Percentiles rank a stretch among this genome's conserved stretches.
Conservation (phyloP, 2,113 vertebrate genomes). For the Deroptyus accipitrinus region DNA sequence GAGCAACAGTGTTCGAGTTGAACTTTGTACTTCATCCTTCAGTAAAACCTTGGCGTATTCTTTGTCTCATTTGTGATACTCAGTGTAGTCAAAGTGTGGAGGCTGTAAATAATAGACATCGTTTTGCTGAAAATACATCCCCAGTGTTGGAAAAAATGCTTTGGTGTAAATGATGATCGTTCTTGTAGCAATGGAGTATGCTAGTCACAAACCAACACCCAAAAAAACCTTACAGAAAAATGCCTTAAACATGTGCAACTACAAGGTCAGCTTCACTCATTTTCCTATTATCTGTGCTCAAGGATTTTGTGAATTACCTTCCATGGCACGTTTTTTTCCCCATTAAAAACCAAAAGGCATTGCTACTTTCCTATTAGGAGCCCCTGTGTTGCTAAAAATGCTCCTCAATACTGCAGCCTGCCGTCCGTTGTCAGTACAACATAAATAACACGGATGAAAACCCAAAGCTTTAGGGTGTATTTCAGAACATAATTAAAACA, state of each 20-base stretch:
- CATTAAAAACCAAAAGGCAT: neutral
- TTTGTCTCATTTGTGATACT: neutral
- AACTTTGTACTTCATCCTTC: neutral
- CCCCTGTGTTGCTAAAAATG: neutral
- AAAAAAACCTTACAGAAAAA: neutral
- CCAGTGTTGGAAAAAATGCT: neutral
- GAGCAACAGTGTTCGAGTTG: neutral
- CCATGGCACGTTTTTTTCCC: neutral
- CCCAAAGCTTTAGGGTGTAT: neutral
- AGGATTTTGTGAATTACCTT: neutral
- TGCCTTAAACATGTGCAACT: neutral
- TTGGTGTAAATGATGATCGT: neutral
- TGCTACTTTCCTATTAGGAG: neutral
- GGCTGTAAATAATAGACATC: neutral
- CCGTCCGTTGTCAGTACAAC: neutral
- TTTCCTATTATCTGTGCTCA: neutral
- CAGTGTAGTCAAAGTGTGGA: neutral
- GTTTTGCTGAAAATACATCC: neutral
- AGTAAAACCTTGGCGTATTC: neutral
- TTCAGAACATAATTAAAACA: neutral
- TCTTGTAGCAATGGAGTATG: neutral
- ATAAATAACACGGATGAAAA: neutral
- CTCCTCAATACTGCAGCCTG: constrained; percentile 26
- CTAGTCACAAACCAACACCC: fast-evolving
- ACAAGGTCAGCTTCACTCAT: neutral